Base-by-base conservation (phyloP, 2,113 vertebrate species). In the Ailurus styani region DNA sequence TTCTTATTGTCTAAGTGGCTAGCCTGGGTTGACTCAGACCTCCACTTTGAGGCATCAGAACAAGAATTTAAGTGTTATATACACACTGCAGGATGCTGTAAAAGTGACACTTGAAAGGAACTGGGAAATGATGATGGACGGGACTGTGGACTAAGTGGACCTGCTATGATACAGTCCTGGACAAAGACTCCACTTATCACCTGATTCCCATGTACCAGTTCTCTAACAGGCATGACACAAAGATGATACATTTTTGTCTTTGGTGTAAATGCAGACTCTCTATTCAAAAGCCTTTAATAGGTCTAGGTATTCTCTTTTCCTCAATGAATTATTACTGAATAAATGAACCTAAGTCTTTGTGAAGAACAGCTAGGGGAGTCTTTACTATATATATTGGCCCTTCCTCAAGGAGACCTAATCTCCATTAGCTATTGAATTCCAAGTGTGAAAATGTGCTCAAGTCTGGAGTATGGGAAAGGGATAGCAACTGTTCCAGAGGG, bases 211-310 rank as follows among this genome's bases (percentile, higher is more conserved):
- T 60, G 25, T 1, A 25, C 1, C 6, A 7, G 18, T 55, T 34
- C 11, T 64, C 21, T 37, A 52, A 42, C 8, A 90, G 3, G 0
- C 40, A 0, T 55, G 1, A 77, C 45, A 66, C 4, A 11, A 47
- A 60, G 20, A 62, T 68, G 21, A 34, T 50, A 15, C n/a, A 13
- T 40, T 84, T 83, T 21, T 75, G 2, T 7, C 37, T 60, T 73
- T 47, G 55, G 52, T 54, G 25, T 68, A 87, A 93, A 96, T 64
- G 62, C 34, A 75, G 50, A 91, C 25, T 60, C 7, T 95, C 10
- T 50, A 13, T 93, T 87, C n/a, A 72, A 93, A 87, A 54, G 11
- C 12, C 13, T 66, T 64, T 78, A 15, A 89, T 94, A 78, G 7
- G 2, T 87, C 21, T 68, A 86, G 17, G 2, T 29, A 86, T 93